Evolutionary conservation across 2,888 invertebrate genomes (phyloP).

Genomic region (Coelopa pilipes): DNA sequence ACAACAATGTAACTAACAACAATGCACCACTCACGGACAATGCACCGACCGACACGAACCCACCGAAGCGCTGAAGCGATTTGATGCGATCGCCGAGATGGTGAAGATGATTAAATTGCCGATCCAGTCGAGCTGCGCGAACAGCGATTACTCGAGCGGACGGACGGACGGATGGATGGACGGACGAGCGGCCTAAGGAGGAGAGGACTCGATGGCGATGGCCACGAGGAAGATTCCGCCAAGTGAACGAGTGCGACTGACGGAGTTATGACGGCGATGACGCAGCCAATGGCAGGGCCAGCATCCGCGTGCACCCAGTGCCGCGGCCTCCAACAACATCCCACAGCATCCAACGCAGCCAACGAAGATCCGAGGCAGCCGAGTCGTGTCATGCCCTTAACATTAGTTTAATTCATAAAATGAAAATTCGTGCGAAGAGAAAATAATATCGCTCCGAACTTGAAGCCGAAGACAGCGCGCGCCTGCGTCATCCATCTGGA

Average conservation of each 20-base stretch:
- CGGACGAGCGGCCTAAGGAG: background rate
- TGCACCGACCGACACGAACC: background rate
- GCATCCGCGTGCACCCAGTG: background rate
- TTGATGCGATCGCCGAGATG: slow-evolving; percentile 1
- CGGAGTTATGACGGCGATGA: slow-evolving; percentile 16
- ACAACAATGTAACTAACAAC: too few species aligned
- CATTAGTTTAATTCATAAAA: slow-evolving; percentile 36
- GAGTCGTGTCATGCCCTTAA: slow-evolving; percentile 38
- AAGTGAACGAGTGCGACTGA: background rate
- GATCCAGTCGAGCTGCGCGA: background rate
- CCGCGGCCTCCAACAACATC: background rate
- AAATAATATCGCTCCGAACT: slow-evolving; percentile 15
- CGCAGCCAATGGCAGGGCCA: background rate
- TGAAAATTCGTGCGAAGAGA: slow-evolving; percentile 36
- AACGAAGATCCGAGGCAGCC: background rate
- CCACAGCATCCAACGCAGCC: background rate
- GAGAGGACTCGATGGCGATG: too few species aligned
- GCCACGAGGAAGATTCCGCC: background rate
- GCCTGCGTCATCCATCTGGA: background rate
- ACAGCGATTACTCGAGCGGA: background rate
- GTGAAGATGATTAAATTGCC: slow-evolving; percentile 18
- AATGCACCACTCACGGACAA: background rate
- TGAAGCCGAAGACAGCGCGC: background rate
- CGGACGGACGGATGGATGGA: background rate
- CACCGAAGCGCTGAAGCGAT: background rate